phyloP scores from a whole-genome alignment of 2,888 invertebrate species.

The Aradus depressus region DNA sequence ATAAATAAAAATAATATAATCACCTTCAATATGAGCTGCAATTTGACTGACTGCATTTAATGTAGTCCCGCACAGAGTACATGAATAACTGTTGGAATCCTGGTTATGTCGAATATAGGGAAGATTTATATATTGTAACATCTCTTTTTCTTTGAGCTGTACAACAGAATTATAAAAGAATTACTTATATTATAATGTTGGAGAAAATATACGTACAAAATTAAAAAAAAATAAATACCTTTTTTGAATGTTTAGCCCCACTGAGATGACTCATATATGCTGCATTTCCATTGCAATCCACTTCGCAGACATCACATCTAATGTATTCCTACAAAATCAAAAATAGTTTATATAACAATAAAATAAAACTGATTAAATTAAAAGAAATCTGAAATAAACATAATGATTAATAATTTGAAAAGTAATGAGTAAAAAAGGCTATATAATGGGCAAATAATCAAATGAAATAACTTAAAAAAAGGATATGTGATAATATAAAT shows the following conservation, averaged over 20 bases:
- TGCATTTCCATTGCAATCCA: constrained; percentile 40
- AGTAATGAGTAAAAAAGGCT: too few species aligned
- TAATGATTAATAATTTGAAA: too few species aligned
- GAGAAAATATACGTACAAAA: constrained; percentile 11
- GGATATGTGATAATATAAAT: too few species aligned
- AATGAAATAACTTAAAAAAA: too few species aligned
- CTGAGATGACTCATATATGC: constrained; percentile 41
- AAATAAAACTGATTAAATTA: background rate
- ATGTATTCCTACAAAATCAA: constrained; percentile 29
- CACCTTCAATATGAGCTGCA: constrained; percentile 22
- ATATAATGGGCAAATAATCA: too few species aligned
- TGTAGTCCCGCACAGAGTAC: constrained; percentile 21
- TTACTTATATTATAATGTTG: background rate
- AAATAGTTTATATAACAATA: background rate
- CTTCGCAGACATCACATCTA: constrained; percentile 39
- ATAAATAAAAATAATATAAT: background rate
- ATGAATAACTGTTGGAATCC: constrained; percentile 19
- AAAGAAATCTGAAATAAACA: background rate
- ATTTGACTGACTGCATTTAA: constrained; percentile 24
- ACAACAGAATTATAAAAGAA: background rate
- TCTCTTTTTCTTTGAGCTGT: constrained; percentile 13
- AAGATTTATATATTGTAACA: constrained; percentile 9
- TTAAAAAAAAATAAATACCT: constrained; percentile 28
- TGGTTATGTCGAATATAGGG: constrained; percentile 12
- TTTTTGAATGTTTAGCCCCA: constrained; percentile 35